Base-by-base conservation (phyloP, 2,113 vertebrate species). In the Azemiops feae region DNA sequence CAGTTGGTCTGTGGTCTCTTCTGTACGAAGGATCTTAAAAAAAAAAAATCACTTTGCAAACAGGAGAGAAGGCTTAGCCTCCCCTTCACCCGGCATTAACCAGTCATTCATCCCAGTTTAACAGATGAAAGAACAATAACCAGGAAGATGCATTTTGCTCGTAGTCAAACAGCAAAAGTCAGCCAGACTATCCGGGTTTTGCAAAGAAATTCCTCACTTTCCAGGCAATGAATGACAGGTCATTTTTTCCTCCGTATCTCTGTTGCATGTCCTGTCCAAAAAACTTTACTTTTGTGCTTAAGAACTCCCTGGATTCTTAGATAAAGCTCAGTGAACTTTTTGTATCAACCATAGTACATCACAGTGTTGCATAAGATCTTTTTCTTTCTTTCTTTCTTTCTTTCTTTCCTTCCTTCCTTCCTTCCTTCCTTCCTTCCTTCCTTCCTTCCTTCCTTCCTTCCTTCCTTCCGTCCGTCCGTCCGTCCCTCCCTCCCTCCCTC, bases 71-170 rank as follows among this genome's bases (percentile, higher is more conserved):
- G 91, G 52, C 39, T 60, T 86, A 85, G 54, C 69, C 60, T 60
- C 27, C 8, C n/a, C 22, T 86, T 39, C 16, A 25, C 85, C 89
- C 30, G 85, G 69, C 88, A 14, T 58, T 54, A 90, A 86, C 54
- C 16, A 85, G 74, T 45, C 88, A 93, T 90, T 60, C 90, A 90
- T 93, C 69, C 92, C 74, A 89, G 54, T 86, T 86, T 60, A 90
- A 85, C 54, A 86, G 88, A 90, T 93, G 88, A 93, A 30, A 57
- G 89, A 52, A 88, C 10, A 87, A 43, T 50, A 11, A 22, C 57
- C 54, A 87, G 55, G 50, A 58, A 87, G 85, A 64, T 85, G 64
- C 74, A 85, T 57, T 64, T 39, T 22, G 53, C 25, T 55, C 16
- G 52, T 39, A 22, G 69, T 89, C 88, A 85, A 88, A 58, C 53